Base-by-base conservation (phyloP, 1,140 invertebrate genomes). In the Galleria mellonella region DNA sequence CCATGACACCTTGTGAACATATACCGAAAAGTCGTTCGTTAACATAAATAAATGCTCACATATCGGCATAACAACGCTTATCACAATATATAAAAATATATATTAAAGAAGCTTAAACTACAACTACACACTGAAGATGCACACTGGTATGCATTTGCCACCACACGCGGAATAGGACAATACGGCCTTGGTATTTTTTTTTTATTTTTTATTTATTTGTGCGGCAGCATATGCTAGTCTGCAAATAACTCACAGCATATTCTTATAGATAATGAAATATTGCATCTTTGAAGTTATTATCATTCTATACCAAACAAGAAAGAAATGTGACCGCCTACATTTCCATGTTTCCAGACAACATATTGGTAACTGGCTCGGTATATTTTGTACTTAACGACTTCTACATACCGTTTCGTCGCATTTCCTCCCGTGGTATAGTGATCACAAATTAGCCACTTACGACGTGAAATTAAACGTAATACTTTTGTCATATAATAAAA, bases 71-170 rank as follows among this genome's bases (percentile, higher is more conserved):
- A 75, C 75, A 83, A 78, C 70, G 71, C 77, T 85, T 83, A 85
- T 85, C 78, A 83, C 78, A 82, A 84, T 79, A 85, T 83, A 83
- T 79, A 85, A 85, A 85, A 82, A 85, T 85, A 85, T 83, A 82
- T 79, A 72, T 75, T 73, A 77, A 84, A 79, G 73, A 85, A 85
- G 78, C 82, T 82, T 83, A 85, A 55, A 75, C 75, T 82, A 79
- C 63, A 65, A 72, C 78, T 83, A 85, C 75, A 82, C 79, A 77
- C 70, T 64, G 64, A 81, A 75, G 75, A 79, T 74, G 68, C 74
- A 81, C 65, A 70, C 76, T 63, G 65, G 58, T 66, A 77, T 77
- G 74, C 81, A 79, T 81, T 74, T 79, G 81, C 76, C 70, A 83
- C 73, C 77, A 84, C 77, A 83, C 76, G 55, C 62, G 60, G 60